phyloP scores from a whole-genome alignment of 2,113 vertebrate species.

The Diglossa brunneiventris region DNA sequence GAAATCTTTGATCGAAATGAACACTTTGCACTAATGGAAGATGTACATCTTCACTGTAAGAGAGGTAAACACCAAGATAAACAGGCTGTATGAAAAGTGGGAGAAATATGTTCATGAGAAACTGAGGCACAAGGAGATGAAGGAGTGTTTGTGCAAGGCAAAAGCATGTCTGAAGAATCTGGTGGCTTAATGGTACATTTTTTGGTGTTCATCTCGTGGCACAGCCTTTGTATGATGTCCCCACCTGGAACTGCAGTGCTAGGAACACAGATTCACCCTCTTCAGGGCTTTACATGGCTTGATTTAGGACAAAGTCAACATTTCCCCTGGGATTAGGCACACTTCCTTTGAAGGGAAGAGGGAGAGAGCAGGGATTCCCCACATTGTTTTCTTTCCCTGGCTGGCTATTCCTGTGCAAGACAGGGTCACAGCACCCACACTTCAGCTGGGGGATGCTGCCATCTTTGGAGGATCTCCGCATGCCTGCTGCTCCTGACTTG shows the following conservation, averaged over 20 bases:
- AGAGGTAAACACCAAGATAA: neutral
- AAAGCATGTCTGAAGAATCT: neutral
- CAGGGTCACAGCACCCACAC: neutral
- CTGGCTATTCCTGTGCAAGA: neutral
- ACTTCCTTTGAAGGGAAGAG: neutral
- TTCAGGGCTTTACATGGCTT: neutral
- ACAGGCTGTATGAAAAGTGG: neutral
- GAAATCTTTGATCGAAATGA: neutral
- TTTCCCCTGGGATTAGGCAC: neutral
- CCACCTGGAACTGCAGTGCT: fast-evolving
- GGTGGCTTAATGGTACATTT: neutral
- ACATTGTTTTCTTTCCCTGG: fast-evolving
- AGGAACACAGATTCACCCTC: neutral
- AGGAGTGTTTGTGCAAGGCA: neutral
- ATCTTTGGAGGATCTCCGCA: neutral
- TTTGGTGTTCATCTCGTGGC: neutral
- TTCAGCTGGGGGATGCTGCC: neutral
- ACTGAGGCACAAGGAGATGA: neutral
- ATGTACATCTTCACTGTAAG: neutral
- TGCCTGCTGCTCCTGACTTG: fast-evolving
- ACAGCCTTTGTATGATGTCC: neutral
- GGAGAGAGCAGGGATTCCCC: neutral
- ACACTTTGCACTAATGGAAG: neutral
- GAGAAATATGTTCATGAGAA: neutral
- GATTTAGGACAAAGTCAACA: neutral